Evolutionary conservation across 2,113 vertebrate species (phyloP), one percentile per base, ranked within the genome.

Genomic region (Aramus guarauna): DNA sequence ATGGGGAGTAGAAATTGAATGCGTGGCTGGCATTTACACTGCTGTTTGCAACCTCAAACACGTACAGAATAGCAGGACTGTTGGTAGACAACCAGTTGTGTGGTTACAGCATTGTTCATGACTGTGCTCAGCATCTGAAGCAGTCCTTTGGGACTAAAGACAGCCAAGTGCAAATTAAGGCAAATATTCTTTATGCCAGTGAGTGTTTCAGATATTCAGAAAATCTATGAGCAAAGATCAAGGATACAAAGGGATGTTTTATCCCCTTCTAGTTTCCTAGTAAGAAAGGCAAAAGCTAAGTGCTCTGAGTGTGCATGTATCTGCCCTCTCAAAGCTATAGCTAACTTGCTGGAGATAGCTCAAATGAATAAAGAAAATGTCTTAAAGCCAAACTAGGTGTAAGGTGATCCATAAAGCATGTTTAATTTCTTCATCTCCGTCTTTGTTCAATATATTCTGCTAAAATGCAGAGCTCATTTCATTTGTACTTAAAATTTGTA

Each of bases 221-320:
- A 76, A 68, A 30, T 66, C 52, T 9, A 8, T 73, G n/a, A 83
- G 64, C 32, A 56, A 50, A 77, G 59, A 60, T 59, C 22, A 59
- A 36, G 39, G 32, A 27, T 50, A n/a, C 36, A 41, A 34, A 77
- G 39, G 29, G 39, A 11, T 63, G 29, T 56, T 80, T 50, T 68
- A 22, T 5, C 7, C 9, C 5, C 20, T 86, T 62, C 8, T 45
- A 66, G 23, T 60, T 87, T 41, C 39, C 39, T 68, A 15, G 32
- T n/a, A 59, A 37, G 47, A 85, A 74, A 50, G 32, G 29, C 27
- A 78, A 56, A 88, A 78, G 32, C 6, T 20, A 52, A 84, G 59
- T 0, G 2, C 52, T 55, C 55, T 6, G 55, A 41, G 11, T 8
- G 3, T 75, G 12, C 14, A 8, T 26, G 3, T 37, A 4, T 50